Evolutionary conservation across 2,113 vertebrate species (phyloP), one percentile per base, ranked within the genome.

Genomic region (Leiothrix lutea): DNA sequence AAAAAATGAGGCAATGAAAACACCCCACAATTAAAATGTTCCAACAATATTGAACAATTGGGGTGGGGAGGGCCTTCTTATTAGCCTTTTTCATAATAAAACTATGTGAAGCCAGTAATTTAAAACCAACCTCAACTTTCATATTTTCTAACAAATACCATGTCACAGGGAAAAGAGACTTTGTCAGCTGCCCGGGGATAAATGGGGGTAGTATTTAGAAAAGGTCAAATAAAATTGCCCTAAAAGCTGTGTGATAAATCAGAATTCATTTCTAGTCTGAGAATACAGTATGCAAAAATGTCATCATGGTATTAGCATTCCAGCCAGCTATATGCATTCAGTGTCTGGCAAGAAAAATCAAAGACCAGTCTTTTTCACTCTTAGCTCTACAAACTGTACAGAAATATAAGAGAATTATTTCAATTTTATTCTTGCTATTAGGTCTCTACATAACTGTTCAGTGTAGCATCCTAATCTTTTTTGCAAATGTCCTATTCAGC

Each of bases 161-260:
- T 28, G n/a, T 75, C 78, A 91, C 35, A 62, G 26, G 36, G 40
- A 90, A 90, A 95, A 72, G 38, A 47, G 38, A 64, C 23, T 95
- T 92, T 90, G 67, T 79, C 87, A 95, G 74, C 24, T 95, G 58
- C 62, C 66, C 56, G 50, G 64, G 51, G 78, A 87, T 69, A 92
- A 95, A 95, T 65, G 44, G 64, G 78, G 21, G 81, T 57, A 92
- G 35, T 92, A 90, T 95, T 95, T 92, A 81, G 42, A 74, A 96
- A 96, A 95, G 90, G 87, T 94, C 94, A 96, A 90, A 90, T 81
- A 92, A 95, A 93, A 95, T 90, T 95, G 65, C 64, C 60, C 71
- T 78, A 80, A 96, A 90, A 91, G 47, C 66, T 82, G n/a, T 85
- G 65, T 73, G 62, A 82, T 79, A 93, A 94, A 92, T 90, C 67